Base-by-base conservation (phyloP, 2,888 invertebrate genomes). In the Drosophila rubida region DNA sequence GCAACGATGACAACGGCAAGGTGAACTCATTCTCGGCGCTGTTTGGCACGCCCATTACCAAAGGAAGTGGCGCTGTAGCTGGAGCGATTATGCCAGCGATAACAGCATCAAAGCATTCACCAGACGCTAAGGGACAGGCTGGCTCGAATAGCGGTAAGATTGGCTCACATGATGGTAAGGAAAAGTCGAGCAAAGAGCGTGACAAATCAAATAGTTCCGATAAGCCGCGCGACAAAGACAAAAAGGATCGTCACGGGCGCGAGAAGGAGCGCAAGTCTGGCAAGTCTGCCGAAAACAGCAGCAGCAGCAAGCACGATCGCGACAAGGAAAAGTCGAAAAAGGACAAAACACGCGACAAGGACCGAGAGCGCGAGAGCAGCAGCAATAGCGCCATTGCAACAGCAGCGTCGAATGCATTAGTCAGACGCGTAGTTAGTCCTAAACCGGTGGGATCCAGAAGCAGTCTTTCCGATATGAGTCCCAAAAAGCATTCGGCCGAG, bases 41-140 rank as follows among this genome's bases (percentile, higher is more conserved):
- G 42, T 97, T 97, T 93, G 97, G 97, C 0, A 93, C 95, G 19
- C 96, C 97, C 0, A 95, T 97, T 78, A 95, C 95, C 63, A 96
- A 96, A 90, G 95, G 95, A 23, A 95, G 95, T 35, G 57, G 54
- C 1, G 19, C 42, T 13, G 95, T 95, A 35, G 94, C 95, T 27
- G 46, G 42, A 11, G 35, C 27, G 0, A 71, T 35, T 49, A 14
- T 51, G 8, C 32, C 68, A 16, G 48, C 65, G 93, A 4, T 53
- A 35, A 41, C 77, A 0, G 51, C 79, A 0, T 58, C 94, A 2
- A 96, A 95, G 51, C 80, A 78, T 32, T 90, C 90, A 0, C 90
- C 90, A 0, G 91, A 90, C 48, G 66, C 59, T 0, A 88, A 88
- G 11, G 49, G 30, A 3, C 69, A 49, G 44, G 8, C 53, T 7